Evolutionary conservation across 1,140 invertebrate genomes (phyloP).

Genomic region (Trinorchestia longiramus): DNA sequence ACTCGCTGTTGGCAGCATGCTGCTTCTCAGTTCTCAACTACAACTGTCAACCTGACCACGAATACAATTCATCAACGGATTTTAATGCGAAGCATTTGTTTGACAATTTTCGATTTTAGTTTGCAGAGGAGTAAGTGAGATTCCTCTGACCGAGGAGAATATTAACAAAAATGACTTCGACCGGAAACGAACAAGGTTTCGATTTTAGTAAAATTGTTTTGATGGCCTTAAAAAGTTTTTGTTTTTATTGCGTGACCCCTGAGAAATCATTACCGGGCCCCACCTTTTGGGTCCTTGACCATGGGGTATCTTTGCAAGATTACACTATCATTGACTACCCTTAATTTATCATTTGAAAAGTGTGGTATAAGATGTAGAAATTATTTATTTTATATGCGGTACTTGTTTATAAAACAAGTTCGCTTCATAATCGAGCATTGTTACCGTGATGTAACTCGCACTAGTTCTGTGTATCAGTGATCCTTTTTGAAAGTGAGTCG

Average conservation of each 20-base stretch:
- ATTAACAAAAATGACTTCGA: neutral
- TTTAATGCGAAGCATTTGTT: neutral
- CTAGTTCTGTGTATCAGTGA: neutral
- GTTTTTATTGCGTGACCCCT: neutral
- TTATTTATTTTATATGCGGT: neutral
- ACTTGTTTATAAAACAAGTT: neutral
- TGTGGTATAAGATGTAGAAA: neutral
- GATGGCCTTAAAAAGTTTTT: neutral
- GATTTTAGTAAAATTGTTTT: neutral
- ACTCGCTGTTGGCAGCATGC: neutral
- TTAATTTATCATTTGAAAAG: neutral
- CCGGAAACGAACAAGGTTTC: neutral
- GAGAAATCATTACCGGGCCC: neutral
- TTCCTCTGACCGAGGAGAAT: neutral
- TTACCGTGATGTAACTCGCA: neutral
- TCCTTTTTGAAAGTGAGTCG: neutral
- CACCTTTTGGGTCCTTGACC: neutral
- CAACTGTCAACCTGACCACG: neutral
- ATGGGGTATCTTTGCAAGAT: neutral
- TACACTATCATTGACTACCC: neutral
- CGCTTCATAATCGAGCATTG: neutral
- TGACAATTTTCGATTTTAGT: neutral
- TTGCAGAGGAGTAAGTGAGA: neutral
- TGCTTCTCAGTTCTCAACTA: neutral
- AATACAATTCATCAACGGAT: neutral